phyloP scores from a whole-genome alignment of 2,888 invertebrate species.

The Chrysolina haemoptera region DNA sequence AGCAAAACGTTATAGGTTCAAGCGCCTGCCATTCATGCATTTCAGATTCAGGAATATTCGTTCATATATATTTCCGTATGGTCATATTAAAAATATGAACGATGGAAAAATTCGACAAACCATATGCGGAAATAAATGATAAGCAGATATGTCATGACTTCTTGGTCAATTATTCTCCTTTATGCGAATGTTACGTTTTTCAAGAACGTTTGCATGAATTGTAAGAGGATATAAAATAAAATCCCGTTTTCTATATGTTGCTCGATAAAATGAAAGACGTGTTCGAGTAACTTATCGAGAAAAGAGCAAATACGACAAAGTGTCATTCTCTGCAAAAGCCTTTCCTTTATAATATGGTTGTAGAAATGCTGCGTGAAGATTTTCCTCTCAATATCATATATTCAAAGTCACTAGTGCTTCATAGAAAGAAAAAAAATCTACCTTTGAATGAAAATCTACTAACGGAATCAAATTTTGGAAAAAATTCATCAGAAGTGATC shows the following conservation, averaged over 20 bases:
- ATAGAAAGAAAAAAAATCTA: too few species aligned
- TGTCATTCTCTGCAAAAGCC: background rate
- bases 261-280: constrained; percentile 12
- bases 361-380: background rate
- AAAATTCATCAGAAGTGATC: too few species aligned
- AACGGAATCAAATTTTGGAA: too few species aligned
- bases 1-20: background rate
- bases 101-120: background rate
- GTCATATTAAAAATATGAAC: background rate
- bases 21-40: background rate
- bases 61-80: background rate
- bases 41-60: background rate
- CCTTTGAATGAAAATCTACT: too few species aligned
- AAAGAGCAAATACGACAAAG: background rate
- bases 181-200: background rate
- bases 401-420: background rate
- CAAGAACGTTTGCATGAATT: background rate
- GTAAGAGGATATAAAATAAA: background rate
- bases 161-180: background rate
- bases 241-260: background rate
- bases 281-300: constrained; percentile 7
- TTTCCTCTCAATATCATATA: background rate
- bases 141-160: background rate
- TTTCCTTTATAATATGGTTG: background rate
- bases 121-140: too few species aligned